Percentiles rank a stretch among this genome's conserved stretches.
These are phyloP conservation scores for Parelbella ahira DNA, from an alignment of 2,888 invertebrate species.

Conservation along the genomic window DNA sequence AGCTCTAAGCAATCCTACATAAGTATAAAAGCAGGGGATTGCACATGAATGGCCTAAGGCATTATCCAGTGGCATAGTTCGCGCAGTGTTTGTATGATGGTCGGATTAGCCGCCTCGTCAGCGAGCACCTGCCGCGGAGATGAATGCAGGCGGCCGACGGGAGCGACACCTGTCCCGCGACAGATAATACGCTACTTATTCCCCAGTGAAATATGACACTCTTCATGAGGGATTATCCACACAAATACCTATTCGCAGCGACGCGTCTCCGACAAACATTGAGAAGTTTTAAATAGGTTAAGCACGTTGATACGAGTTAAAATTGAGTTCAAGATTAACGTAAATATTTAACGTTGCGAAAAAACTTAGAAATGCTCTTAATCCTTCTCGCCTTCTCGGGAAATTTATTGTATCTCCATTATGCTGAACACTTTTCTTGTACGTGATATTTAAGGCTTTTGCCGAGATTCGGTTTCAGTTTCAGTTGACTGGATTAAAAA, in stretches of 20 bases:
- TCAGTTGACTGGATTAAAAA: no score
- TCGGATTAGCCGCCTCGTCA: constrained; percentile 61
- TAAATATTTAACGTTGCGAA: no score
- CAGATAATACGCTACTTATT: constrained; percentile 72
- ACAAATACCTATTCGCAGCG: constrained; percentile 33
- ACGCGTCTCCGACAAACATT: constrained; percentile 11
- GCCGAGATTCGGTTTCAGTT: no score
- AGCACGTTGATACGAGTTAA: neutral
- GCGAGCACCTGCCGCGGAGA: constrained; percentile 62
- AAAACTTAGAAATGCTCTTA: no score
- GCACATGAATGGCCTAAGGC: constrained; percentile 38
- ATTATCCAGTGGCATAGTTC: constrained; percentile 32
- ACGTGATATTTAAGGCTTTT: no score
- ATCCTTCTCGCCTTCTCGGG: no score
- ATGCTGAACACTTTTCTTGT: no score
- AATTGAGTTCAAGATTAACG: constrained; percentile 11
- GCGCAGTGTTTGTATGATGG: constrained; percentile 45
- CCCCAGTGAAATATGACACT: constrained; percentile 71
- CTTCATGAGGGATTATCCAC: constrained; percentile 57
- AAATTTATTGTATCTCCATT: no score
- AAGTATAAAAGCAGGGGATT: constrained; percentile 34
- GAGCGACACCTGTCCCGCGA: constrained; percentile 72
- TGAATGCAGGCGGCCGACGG: constrained; percentile 66
- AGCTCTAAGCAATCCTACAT: no score
- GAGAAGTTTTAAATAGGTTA: constrained; percentile 9